phyloP scores from a whole-genome alignment of 2,888 invertebrate species.

The Serrognathus titanus region DNA sequence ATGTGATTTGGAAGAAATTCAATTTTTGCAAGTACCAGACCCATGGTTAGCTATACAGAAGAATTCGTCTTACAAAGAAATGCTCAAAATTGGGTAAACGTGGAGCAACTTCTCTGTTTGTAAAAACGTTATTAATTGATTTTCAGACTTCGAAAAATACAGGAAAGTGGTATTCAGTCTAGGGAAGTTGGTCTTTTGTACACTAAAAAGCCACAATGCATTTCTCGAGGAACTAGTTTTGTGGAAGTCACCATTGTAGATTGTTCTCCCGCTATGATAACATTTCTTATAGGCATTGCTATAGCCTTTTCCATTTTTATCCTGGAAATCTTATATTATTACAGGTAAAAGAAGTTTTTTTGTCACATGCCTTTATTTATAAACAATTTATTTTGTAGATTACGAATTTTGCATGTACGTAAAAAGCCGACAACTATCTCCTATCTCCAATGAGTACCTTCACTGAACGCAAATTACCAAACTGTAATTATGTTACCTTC shows the following conservation, averaged over 20 bases:
- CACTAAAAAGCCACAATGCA: constrained; percentile 58
- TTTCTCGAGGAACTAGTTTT: constrained; percentile 56
- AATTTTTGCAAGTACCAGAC: constrained; percentile 57
- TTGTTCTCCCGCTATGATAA: constrained; percentile 51
- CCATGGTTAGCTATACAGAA: constrained; percentile 63
- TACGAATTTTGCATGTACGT: not conserved
- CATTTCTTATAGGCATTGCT: constrained; percentile 37
- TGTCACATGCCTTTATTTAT: not conserved
- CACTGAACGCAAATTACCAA: too few species aligned
- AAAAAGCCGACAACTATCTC: not conserved
- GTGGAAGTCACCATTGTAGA: constrained; percentile 60
- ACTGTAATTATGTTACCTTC: too few species aligned
- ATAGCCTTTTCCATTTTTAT: constrained; percentile 34
- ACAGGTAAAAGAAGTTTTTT: not conserved
- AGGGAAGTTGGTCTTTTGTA: constrained; percentile 56
- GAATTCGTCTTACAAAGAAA: constrained; percentile 59
- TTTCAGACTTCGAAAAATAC: constrained; percentile 54
- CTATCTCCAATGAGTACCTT: too few species aligned
- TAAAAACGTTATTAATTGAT: not conserved
- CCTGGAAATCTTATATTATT: constrained; percentile 30
- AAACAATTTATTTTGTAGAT: too few species aligned
- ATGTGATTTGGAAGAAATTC: constrained; percentile 67
- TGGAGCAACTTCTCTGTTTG: constrained; percentile 6
- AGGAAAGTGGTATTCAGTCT: constrained; percentile 58
- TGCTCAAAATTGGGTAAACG: constrained; percentile 60